phyloP scores from a whole-genome alignment of 2,113 vertebrate genomes.

The Pluvialis apricaria region DNA sequence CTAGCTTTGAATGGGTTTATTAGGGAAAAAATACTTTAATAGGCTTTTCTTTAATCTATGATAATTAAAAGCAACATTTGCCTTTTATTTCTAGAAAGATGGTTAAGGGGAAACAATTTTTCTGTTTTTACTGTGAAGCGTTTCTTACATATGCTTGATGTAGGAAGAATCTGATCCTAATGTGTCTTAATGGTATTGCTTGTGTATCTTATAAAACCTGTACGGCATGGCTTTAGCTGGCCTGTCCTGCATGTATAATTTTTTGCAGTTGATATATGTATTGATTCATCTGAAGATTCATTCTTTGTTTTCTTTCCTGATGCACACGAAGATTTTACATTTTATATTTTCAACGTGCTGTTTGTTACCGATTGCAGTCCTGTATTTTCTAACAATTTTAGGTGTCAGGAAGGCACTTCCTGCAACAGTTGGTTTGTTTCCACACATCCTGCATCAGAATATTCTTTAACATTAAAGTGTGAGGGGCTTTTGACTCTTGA shows the following conservation, averaged over 20 bases:
- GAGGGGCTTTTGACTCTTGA: not conserved
- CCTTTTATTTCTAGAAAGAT: not conserved
- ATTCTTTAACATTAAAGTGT: not conserved
- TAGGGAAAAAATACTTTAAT: not conserved
- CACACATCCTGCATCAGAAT: not conserved
- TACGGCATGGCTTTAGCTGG: not conserved
- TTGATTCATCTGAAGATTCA: not conserved
- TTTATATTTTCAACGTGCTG: not conserved
- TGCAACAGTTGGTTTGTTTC: not conserved
- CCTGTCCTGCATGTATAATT: not conserved
- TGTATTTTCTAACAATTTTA: not conserved
- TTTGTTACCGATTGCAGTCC: not conserved
- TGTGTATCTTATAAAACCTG: not conserved
- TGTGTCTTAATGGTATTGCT: not conserved
- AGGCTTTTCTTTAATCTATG: not conserved
- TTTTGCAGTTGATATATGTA: not conserved
- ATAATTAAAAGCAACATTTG: conserved; percentile 8
- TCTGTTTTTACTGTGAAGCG: not conserved
- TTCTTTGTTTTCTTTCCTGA: conserved; percentile 1
- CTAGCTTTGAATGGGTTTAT: not conserved
- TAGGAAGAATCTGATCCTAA: not conserved
- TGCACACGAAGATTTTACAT: not conserved
- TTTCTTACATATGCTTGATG: not conserved
- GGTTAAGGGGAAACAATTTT: not conserved
- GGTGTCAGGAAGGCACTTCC: not conserved